Evolutionary conservation across 2,797 vertebrate species (phyloP), one percentile per base, ranked within the genome.

Genomic region (Holocentrus rufus): DNA sequence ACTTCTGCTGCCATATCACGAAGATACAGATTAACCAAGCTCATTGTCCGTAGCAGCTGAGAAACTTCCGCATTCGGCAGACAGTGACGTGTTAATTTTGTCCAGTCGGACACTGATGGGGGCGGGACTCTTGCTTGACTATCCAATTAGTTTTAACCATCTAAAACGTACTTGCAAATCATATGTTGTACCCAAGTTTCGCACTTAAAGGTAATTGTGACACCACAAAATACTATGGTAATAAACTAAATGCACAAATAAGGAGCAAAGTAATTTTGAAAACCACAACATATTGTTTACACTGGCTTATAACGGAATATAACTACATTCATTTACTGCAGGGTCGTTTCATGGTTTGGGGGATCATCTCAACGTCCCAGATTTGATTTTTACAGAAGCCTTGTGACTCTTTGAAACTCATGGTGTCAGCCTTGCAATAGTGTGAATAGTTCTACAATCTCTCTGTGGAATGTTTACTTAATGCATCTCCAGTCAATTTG

Each of bases 31-130:
- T 31, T 69, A 65, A 58, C 72, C 8, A 39, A 2, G 52, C n/a
- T 74, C 76, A 79, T 84, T 70, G 69, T 74, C 52, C n/a, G 70
- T 30, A 13, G 31, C 18, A 73, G 58, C 52, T 23, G 25, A 49
- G 49, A n/a, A 4, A 77, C 82, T 83, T 89, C 90, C 85, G 87
- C 58, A 0, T 80, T 81, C 49, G 4, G 5, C 2, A 2, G 0
- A 0, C 2, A 6, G 59, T 73, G 68, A 82, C 71, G 67, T 57
- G 0, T 11, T 8, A 4, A 4, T 2, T 25, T 36, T 6, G 15
- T 20, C 81, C 79, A 85, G 82, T 85, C 59, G 13, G 30, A 14
- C n/a, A 17, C n/a, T 14, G 58, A 15, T 1, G 18, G 23, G 20
- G 61, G 68, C 53, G 59, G 47, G 7, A n/a, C 47, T 20, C 1